These are phyloP conservation scores for Cossypha polioptera DNA, from an alignment of 2,797 vertebrate genomes.

Conservation along the genomic window DNA sequence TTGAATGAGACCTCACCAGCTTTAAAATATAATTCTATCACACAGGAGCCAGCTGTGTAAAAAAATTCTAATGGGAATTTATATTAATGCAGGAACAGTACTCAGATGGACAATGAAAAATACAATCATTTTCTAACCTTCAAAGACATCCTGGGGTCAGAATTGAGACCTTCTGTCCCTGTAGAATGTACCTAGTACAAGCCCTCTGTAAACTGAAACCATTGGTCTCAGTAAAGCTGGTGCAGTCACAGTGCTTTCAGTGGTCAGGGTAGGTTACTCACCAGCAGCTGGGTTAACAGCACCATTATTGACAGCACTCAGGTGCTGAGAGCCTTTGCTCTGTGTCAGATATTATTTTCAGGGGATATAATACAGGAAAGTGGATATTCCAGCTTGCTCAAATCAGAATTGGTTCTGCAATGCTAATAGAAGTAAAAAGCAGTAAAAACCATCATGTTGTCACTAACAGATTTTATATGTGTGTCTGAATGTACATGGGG, in stretches of 20 bases:
- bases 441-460: background rate
- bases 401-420: background rate
- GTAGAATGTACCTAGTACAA: background rate
- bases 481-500: background rate
- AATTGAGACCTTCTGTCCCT: background rate
- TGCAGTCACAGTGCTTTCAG: background rate
- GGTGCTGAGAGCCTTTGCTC: background rate
- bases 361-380: background rate
- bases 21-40: background rate
- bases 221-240: background rate
- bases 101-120: background rate
- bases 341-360: background rate
- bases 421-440: conserved; percentile 18
- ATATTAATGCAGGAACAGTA: background rate
- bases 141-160: background rate
- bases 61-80: background rate
- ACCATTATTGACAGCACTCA: background rate
- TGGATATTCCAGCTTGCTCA: background rate
- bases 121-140: background rate
- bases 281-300: background rate
- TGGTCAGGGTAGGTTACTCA: background rate
- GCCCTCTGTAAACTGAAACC: background rate
- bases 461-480: background rate
- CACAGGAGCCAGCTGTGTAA: background rate
- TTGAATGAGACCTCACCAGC: background rate